Base-by-base conservation (phyloP, 1,140 invertebrate genomes). In the Panagrolaimus sp. region DNA sequence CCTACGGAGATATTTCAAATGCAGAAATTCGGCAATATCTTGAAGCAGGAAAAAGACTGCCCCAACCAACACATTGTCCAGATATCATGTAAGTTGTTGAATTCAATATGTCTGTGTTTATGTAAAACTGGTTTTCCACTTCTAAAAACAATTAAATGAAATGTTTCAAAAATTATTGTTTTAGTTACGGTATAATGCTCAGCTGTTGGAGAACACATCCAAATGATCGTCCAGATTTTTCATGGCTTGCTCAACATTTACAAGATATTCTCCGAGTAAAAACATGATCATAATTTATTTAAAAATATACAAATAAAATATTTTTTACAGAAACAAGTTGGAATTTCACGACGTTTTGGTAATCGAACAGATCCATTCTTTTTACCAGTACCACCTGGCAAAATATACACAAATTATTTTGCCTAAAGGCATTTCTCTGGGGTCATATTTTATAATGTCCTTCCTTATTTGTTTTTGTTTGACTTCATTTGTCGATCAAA, bases 41-140 rank as follows among this genome's bases (percentile, higher is more conserved):
- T 21, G 74, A 77, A 24, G 26, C 71, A 15, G 74, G 74, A 21
- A 73, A 58, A 43, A 66, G 74, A 43, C 66, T 75, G 15, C n/a
- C 72, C n/a, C 74, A 77, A 65, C 74, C 74, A 15, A 64, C 63
- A 24, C 72, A 75, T 46, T 75, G 74, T 71, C 74, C 74, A 21
- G 73, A 74, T 70, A 47, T 73, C 15, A 66, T 73, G 72, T 73
- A 68, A 73, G 73, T 38, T 38, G 2, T 38, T 38, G 32, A 4
- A 38, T 38, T 4, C 2, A 38, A n/a, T n/a, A n/a, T n/a, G n/a
- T n/a, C n/a, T n/a, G n/a, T n/a, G n/a, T n/a, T n/a, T n/a, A n/a
- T n/a, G n/a, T n/a, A 38, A 38, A 38, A 38, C 32, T 38, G 7
- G 32, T 38, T 38, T 38, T n/a, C n/a, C 55, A 10, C 17, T 15